Evolutionary conservation across 2,888 invertebrate genomes (phyloP).

Genomic region (Temnothorax ravouxi): DNA sequence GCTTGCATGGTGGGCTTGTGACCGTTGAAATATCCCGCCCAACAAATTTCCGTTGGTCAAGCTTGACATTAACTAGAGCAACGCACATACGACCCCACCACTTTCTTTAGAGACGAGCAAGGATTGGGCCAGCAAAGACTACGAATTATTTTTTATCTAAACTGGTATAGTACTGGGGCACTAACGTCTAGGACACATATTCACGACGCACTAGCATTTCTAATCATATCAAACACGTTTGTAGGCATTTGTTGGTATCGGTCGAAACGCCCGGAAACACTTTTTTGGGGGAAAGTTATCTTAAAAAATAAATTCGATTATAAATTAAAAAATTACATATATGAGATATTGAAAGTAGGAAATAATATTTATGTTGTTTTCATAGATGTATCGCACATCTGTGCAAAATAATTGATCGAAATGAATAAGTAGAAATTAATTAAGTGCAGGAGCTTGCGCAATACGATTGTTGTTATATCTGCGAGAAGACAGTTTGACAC

Average conservation of each 20-base stretch:
- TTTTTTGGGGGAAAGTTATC: not conserved
- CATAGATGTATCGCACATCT: not conserved
- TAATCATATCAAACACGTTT: conserved; percentile 12
- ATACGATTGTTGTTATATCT: not conserved
- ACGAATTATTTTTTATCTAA: conserved; percentile 43
- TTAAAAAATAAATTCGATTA: not conserved
- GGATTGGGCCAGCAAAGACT: not conserved
- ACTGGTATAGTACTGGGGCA: conserved; percentile 25
- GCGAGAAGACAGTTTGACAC: not conserved
- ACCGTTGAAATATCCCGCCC: conserved; percentile 59
- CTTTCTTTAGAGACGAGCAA: conserved; percentile 41
- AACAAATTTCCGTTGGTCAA: conserved; percentile 45
- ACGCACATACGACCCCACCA: conserved; percentile 44
- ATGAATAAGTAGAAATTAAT: not conserved
- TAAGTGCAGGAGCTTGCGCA: not conserved
- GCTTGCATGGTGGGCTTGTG: not conserved
- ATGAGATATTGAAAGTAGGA: not conserved
- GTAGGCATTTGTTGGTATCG: not conserved
- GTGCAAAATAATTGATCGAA: not conserved
- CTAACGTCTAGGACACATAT: not conserved
- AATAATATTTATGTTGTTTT: not conserved
- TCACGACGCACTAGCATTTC: conserved; percentile 6
- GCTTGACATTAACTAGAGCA: conserved; percentile 71
- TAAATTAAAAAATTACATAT: not conserved
- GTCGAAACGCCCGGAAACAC: not conserved